A percentile compares a stretch with the other conserved stretches of the same genome.
These are phyloP conservation scores for Drosophila auraria DNA, from an alignment of 1,140 invertebrate genomes.

Conservation along the genomic window DNA sequence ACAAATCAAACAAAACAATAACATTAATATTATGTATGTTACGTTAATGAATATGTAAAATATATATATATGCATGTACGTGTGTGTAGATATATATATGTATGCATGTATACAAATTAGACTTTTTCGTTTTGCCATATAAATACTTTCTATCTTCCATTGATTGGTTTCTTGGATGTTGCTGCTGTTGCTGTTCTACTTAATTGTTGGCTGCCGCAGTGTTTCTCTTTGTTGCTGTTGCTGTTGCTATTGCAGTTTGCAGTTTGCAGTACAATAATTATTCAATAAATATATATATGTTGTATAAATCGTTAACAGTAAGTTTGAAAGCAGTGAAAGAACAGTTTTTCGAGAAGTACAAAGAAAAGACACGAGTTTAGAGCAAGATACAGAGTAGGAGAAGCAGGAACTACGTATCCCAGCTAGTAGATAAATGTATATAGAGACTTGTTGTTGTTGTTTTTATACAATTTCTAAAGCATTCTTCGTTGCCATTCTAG, in stretches of 20 bases:
- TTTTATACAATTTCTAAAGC: conserved; percentile 54
- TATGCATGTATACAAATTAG: conserved; percentile 55
- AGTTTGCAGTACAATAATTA: conserved; percentile 46
- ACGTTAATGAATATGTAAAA: conserved; percentile 55
- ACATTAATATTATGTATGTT: conserved; percentile 45
- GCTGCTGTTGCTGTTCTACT: conserved; percentile 23
- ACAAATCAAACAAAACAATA: conserved; percentile 36
- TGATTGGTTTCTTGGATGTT: conserved; percentile 38
- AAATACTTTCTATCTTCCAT: conserved; percentile 61
- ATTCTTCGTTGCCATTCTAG: conserved; percentile 75
- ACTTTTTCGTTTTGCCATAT: conserved; percentile 62
- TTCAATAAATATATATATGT: conserved; percentile 54
- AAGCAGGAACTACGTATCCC: conserved; percentile 53
- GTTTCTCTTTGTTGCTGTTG: conserved; percentile 1
- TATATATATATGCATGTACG: conserved; percentile 43
- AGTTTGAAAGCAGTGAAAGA: conserved; percentile 70
- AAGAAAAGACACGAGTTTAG: conserved; percentile 48
- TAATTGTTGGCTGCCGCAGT: conserved; percentile 14
- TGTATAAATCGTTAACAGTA: conserved; percentile 61
- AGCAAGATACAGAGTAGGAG: conserved; percentile 53
- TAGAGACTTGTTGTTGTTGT: conserved; percentile 28
- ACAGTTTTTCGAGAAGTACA: conserved; percentile 65
- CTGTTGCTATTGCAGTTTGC: conserved; percentile 13
- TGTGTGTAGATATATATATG: conserved; percentile 22
- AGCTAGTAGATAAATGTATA: conserved; percentile 62